These are phyloP conservation scores for Sorex araneus DNA, from an alignment of 2,113 vertebrate genomes.

Conservation along the genomic window DNA sequence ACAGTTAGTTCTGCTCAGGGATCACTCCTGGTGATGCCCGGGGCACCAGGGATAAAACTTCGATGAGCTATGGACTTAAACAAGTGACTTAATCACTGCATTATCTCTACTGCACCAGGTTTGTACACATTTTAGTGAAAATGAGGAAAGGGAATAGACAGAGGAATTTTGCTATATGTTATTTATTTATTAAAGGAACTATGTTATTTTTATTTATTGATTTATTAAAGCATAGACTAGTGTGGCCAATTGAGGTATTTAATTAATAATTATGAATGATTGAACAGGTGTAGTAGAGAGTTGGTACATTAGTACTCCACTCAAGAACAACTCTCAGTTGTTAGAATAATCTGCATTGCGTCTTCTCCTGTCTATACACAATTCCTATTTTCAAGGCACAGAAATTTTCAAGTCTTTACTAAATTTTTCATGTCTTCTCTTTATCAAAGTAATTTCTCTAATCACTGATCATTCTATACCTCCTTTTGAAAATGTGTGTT, in stretches of 20 bases:
- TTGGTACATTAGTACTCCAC: background rate
- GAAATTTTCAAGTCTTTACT: background rate
- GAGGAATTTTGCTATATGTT: background rate
- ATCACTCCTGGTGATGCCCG: too few relatives aligned
- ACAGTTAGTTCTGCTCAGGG: too few relatives aligned
- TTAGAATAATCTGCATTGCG: background rate
- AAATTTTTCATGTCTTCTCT: slow-evolving; percentile 28
- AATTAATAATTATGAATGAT: slow-evolving; percentile 22
- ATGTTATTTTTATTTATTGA: background rate
- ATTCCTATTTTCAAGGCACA: background rate
- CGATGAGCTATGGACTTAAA: too few relatives aligned
- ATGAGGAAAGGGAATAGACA: background rate
- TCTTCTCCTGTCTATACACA: background rate
- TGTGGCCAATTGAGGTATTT: background rate
- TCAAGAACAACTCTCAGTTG: background rate
- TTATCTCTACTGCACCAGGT: background rate
- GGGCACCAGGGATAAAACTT: too few relatives aligned
- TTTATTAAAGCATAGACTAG: background rate
- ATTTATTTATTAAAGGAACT: background rate
- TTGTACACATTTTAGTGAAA: background rate
- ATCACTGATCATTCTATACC: background rate
- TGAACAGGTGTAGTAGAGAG: slow-evolving; percentile 4
- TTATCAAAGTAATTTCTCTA: background rate
- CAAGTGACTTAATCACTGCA: too few relatives aligned
- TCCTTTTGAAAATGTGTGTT: background rate